These are phyloP conservation scores for Papilio protenor DNA, from an alignment of 2,888 invertebrate genomes.

Conservation along the genomic window DNA sequence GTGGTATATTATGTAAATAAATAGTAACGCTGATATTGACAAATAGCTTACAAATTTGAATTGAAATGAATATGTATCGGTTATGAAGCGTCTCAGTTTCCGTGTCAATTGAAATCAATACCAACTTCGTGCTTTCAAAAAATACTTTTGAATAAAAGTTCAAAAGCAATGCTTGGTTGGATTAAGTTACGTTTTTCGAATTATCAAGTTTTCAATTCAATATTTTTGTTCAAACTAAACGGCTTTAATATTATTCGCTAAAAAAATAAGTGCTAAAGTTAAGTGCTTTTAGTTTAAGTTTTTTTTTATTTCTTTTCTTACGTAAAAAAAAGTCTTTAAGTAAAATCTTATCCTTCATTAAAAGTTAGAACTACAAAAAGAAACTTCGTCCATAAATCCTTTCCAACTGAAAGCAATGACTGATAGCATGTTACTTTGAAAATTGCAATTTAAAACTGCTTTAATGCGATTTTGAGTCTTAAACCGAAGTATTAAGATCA, in stretches of 20 bases:
- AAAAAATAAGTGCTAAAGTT: no score
- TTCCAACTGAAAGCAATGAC: conserved; percentile 45
- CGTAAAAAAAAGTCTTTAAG: neutral
- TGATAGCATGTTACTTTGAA: conserved; percentile 44
- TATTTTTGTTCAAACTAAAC: no score
- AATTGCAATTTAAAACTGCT: conserved; percentile 37
- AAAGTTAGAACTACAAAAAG: conserved; percentile 42
- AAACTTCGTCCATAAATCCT: conserved; percentile 45
- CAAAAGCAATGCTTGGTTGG: neutral
- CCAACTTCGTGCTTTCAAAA: neutral
- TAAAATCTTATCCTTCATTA: conserved; percentile 34
- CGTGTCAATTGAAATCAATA: conserved; percentile 11
- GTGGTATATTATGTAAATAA: neutral
- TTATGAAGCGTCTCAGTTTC: conserved; percentile 5
- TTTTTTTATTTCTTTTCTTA: no score
- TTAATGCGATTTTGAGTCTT: neutral
- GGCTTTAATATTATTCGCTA: no score
- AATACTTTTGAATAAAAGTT: neutral
- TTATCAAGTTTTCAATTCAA: neutral
- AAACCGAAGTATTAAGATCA: conserved; percentile 38
- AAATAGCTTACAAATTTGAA: neutral
- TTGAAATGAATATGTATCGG: neutral
- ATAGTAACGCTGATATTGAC: neutral
- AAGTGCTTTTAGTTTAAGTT: no score
- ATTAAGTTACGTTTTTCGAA: neutral